Percentiles rank a stretch among this genome's conserved stretches.
Conservation (phyloP, 2,797 vertebrate species). For the Syngnathus acus region DNA sequence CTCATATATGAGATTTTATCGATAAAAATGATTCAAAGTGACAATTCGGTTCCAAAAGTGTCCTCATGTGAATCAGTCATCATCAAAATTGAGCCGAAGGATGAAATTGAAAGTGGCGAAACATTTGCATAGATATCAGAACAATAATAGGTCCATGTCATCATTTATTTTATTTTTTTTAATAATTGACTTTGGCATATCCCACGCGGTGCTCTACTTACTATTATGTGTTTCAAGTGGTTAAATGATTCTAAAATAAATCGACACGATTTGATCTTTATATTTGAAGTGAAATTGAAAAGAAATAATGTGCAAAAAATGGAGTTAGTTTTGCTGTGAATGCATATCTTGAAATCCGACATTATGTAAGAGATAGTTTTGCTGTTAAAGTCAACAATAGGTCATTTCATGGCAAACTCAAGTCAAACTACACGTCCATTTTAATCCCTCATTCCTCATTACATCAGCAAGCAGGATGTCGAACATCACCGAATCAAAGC, state of each 20-base stretch:
- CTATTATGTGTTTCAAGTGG: background rate
- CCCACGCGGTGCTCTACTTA: background rate
- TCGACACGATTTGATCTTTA: too few species aligned
- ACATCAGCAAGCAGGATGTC: constrained; percentile 10
- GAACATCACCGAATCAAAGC: constrained; percentile 27
- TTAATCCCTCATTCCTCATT: constrained; percentile 27
- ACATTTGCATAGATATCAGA: too few species aligned
- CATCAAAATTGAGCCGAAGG: too few species aligned
- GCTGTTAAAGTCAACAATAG: constrained; percentile 8
- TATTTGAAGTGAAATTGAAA: background rate
- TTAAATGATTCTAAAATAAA: background rate
- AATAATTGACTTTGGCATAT: background rate
- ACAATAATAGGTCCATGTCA: too few species aligned
- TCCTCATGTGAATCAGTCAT: too few species aligned
- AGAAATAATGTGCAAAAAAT: background rate
- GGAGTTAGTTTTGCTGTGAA: background rate
- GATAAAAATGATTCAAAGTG: background rate
- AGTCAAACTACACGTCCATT: constrained; percentile 11
- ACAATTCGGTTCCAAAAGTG: background rate
- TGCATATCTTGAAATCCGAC: background rate
- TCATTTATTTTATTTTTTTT: too few species aligned
- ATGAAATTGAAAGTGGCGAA: too few species aligned
- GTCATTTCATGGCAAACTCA: constrained; percentile 6
- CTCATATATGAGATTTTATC: background rate
- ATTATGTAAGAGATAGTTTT: background rate